Evolutionary conservation across 2,113 vertebrate genomes (phyloP).

Genomic region (Mola mola): DNA sequence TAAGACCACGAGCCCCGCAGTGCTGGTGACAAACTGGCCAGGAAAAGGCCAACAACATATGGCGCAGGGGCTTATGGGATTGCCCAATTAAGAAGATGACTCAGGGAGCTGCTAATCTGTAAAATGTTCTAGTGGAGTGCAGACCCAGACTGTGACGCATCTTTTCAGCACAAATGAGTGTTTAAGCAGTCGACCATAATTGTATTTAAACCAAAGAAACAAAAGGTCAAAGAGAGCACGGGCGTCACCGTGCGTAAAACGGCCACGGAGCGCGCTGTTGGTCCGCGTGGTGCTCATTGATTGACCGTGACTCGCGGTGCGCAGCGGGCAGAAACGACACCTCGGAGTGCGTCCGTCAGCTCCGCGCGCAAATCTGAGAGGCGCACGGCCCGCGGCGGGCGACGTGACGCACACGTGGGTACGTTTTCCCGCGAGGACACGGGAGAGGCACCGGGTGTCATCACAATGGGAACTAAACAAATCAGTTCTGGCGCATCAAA

Average conservation of each 20-base stretch:
- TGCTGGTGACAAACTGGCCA: constrained; percentile 57
- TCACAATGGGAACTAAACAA: background rate
- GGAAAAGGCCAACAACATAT: constrained; percentile 85
- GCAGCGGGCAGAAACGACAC: constrained; percentile 25
- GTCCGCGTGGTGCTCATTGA: constrained; percentile 31
- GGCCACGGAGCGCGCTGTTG: background rate
- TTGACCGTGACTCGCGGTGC: constrained; percentile 37
- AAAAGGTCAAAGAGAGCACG: no score
- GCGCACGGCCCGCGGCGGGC: constrained; percentile 1
- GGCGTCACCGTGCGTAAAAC: no score
- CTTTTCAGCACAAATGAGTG: constrained; percentile 4
- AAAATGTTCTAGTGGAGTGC: constrained; percentile 59
- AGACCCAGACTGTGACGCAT: constrained; percentile 37
- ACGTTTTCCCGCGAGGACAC: background rate
- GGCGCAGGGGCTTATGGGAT: constrained; percentile 86
- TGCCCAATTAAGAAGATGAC: constrained; percentile 84
- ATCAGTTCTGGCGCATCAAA: background rate
- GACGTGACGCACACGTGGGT: constrained; percentile 26
- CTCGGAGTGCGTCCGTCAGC: constrained; percentile 6
- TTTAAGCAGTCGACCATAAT: background rate
- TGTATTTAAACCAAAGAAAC: background rate
- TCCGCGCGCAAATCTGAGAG: constrained; percentile 22
- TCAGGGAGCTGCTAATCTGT: constrained; percentile 76
- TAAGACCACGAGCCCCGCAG: constrained; percentile 32
- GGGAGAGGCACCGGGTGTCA: background rate